Conservation (phyloP, 2,888 invertebrate species). For the Spisula solida region DNA sequence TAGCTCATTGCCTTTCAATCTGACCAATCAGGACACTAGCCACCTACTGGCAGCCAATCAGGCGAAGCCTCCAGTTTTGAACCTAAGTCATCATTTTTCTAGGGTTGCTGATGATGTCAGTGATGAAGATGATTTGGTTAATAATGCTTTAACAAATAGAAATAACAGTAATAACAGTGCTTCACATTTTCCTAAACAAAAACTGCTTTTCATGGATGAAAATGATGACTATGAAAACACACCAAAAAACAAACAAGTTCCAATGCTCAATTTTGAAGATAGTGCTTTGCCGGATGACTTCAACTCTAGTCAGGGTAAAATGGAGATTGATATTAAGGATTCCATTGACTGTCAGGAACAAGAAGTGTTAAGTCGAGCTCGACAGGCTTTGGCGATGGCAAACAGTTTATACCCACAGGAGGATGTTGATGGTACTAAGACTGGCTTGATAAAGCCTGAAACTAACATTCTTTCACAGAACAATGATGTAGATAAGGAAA, state of each 20-base stretch:
- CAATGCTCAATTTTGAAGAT: slow-evolving; percentile 58
- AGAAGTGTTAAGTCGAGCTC: slow-evolving; percentile 74
- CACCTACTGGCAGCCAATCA: slow-evolving; percentile 52
- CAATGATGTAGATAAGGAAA: neutral
- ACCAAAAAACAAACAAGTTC: slow-evolving; percentile 46
- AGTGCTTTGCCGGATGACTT: slow-evolving; percentile 69
- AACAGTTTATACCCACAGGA: slow-evolving; percentile 72
- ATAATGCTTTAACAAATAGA: neutral
- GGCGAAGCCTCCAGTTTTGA: slow-evolving; percentile 62
- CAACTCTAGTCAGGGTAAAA: slow-evolving; percentile 43
- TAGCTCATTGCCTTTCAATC: slow-evolving; percentile 76
- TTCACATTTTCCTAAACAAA: slow-evolving; percentile 61
- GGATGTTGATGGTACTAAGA: neutral
- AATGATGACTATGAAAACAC: slow-evolving; percentile 57
- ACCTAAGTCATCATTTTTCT: slow-evolving; percentile 60
- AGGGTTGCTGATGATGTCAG: slow-evolving; percentile 25
- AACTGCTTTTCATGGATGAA: slow-evolving; percentile 57
- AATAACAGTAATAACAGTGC: slow-evolving; percentile 39
- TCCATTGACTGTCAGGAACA: slow-evolving; percentile 59
- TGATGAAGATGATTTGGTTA: slow-evolving; percentile 35
- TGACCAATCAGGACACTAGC: slow-evolving; percentile 71
- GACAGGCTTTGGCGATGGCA: slow-evolving; percentile 73
- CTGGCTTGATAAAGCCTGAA: neutral
- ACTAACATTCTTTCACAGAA: neutral
- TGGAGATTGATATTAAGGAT: slow-evolving; percentile 50